Base-by-base conservation (phyloP, 2,797 vertebrate genomes). In the Coccyzus lansbergi region DNA sequence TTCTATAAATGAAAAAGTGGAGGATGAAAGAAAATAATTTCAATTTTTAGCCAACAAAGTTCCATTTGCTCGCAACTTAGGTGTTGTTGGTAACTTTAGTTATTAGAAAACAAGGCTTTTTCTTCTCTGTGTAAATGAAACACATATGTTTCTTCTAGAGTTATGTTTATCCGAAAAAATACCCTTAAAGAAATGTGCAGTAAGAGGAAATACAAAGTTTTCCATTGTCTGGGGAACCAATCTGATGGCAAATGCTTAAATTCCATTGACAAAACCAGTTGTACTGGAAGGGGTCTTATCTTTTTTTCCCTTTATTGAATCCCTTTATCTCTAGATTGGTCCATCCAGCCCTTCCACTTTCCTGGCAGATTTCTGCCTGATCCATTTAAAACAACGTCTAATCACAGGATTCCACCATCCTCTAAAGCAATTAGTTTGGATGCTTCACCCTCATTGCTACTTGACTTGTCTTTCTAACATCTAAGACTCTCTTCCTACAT, bases 251-350 rank as follows among this genome's bases (percentile, higher is more conserved):
- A 67, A 82, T 10, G 2, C 29, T 10, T 36, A 46, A 60, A 7
- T 1, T 4, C 3, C 6, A 11, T 49, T 70, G 49, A 3, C 12
- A 58, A 78, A 81, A 51, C 0, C 5, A 31, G 0, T 1, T 42
- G 3, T 42, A 15, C 8, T 28, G 5, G 11, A 48, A 4, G 15
- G 4, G 10, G 28, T 71, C 6, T 69, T 18, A 34, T 40, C 49
- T 68, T 14, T 88, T 18, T 15, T 92, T 69, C 36, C 7, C 5
- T 60, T 74, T 64, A 56, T 8, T 21, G 42, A 84, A 53, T 29
- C 6, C 3, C 34, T 17, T 64, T 76, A 55, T 70, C 5, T 2
- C 4, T 36, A 26, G 21, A 52, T 3, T 62, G 29, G 12, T 25
- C 17, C 29, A 56, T 20, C 31, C 31, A 67, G 22, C 7, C 19